A percentile compares a stretch with the other conserved stretches of the same genome.
phyloP scores from a whole-genome alignment of 92 coral and sea anemone genomes.

The Bergia puertoricense region DNA sequence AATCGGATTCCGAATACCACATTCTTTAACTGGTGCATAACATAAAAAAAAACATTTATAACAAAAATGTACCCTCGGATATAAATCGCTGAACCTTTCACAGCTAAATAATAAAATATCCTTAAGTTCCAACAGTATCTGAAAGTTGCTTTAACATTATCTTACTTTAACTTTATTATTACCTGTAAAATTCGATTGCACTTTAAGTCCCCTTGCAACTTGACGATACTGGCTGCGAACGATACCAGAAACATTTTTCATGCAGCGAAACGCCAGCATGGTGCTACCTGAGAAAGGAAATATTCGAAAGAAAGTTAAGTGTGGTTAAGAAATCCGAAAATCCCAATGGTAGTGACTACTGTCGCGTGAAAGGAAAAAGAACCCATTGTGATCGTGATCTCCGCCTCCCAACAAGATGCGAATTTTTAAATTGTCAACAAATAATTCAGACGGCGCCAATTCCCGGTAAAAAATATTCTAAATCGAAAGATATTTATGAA shows the following conservation, averaged over 20 bases:
- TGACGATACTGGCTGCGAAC: neutral
- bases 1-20: too few relatives aligned
- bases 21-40: too few relatives aligned
- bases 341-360: neutral
- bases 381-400: too few relatives aligned
- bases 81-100: neutral
- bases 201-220: neutral
- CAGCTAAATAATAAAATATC: neutral
- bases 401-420: too few relatives aligned
- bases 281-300: neutral
- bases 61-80: too few relatives aligned
- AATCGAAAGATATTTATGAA: too few relatives aligned
- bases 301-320: neutral
- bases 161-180: neutral
- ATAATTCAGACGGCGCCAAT: too few relatives aligned
- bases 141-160: neutral
- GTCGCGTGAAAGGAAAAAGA: neutral
- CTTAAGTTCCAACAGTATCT: neutral
- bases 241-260: neutral
- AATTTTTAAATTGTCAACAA: too few relatives aligned
- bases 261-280: neutral
- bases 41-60: too few relatives aligned
- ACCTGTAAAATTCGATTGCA: conserved; percentile 27
- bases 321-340: neutral
- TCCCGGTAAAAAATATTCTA: too few relatives aligned